Base-by-base conservation (phyloP, 2,888 invertebrate genomes). In the Rhodophaea formosa region DNA sequence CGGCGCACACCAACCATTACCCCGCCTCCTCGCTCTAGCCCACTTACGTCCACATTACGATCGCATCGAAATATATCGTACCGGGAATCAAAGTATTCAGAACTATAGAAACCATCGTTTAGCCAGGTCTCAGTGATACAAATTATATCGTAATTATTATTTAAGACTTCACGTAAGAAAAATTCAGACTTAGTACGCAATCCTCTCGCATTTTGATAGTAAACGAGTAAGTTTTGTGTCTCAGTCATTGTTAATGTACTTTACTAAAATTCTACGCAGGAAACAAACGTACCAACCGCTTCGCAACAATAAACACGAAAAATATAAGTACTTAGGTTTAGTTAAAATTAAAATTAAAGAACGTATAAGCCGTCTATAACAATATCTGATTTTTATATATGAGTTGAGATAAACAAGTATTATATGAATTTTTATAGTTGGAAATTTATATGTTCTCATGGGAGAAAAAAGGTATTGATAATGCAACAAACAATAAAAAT, bases 11-110 rank as follows among this genome's bases (percentile, higher is more conserved):
- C 56, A 14, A 49, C 30, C 43, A 30, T 8, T 0, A 42, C 49
- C 16, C 49, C 49, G 8, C 54, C 54, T 1, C 54, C 54, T 1
- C 32, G 32, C 3, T 8, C 15, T n/a, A n/a, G 17, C 1, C 54
- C 54, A 29, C 14, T 12, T 5, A 16, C 6, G 1, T 6, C 30
- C 15, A 8, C 15, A 29, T 45, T 16, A 1, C 54, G 45, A 12
- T 54, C 54, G n/a, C 54, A 54, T 8, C 54, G 44, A 32, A 45
- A 54, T 15, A 54, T 45, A 0, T 45, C 54, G 15, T 54, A 54
- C 16, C 30, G 30, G 12, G n/a, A 10, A 15, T 54, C 45, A 15
- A 54, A 54, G 10, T 14, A 54, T 45, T 54, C 54, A 2, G 54
- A 45, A 14, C 23, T 45, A 30, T 54, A 32, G 15, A 54, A 54